These are phyloP conservation scores for Bombus pascuorum DNA, from an alignment of 1,140 invertebrate genomes.

Conservation along the genomic window DNA sequence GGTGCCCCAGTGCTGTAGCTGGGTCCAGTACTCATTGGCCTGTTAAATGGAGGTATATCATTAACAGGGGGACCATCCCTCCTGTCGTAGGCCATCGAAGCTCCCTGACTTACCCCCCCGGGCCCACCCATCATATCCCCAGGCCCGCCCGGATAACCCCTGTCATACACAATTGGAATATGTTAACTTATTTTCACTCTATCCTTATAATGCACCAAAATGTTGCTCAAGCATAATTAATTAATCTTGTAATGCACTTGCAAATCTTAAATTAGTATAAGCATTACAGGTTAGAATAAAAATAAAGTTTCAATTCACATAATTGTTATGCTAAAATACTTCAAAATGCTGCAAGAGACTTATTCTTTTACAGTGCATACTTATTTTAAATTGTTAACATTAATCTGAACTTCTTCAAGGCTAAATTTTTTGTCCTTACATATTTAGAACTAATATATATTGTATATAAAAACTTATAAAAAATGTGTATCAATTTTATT, in stretches of 20 bases:
- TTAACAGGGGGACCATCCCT: slow-evolving; percentile 59
- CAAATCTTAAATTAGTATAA: slow-evolving; percentile 21
- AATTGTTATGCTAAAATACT: slow-evolving; percentile 1
- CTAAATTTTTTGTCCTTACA: not conserved
- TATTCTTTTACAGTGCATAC: no score
- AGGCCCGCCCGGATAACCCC: slow-evolving; percentile 62
- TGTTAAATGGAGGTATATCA: slow-evolving; percentile 70
- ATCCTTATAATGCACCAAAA: slow-evolving; percentile 40
- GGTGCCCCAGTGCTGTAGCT: slow-evolving; percentile 79
- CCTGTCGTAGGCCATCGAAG: slow-evolving; percentile 57
- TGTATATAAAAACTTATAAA: not conserved
- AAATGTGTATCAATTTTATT: not conserved
- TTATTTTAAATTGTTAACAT: not conserved
- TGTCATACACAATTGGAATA: slow-evolving; percentile 58
- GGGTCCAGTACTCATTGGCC: slow-evolving; percentile 79
- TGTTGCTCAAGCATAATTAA: slow-evolving; percentile 23
- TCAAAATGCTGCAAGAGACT: not conserved
- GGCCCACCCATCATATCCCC: slow-evolving; percentile 61
- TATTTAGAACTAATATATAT: not conserved
- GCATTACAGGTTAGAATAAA: slow-evolving; percentile 62
- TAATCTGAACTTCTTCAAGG: not conserved
- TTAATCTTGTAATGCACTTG: not conserved
- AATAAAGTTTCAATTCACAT: slow-evolving; percentile 47
- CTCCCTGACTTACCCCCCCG: slow-evolving; percentile 62
- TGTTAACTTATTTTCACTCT: slow-evolving; percentile 65